phyloP scores from a whole-genome alignment of 1,140 invertebrate genomes.

The Cepaea nemoralis region DNA sequence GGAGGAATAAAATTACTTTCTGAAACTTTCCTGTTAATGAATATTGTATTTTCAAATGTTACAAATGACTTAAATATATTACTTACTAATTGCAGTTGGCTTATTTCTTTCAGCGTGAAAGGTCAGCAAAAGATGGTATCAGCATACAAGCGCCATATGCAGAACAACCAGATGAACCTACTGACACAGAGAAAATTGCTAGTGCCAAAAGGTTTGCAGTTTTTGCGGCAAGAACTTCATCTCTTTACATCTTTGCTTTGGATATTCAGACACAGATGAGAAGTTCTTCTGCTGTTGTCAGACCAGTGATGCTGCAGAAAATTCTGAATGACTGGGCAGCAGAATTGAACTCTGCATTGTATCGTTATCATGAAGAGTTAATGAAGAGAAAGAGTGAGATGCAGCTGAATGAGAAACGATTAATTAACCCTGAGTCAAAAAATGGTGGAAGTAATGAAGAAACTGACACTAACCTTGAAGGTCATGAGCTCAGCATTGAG shows the following conservation, averaged over 20 bases:
- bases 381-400: background rate
- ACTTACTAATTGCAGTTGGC: background rate
- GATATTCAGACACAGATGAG: conserved; percentile 19
- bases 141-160: background rate
- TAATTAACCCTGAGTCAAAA: background rate
- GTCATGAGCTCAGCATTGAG: background rate
- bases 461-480: background rate
- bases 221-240: background rate
- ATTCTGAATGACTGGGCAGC: conserved; percentile 19
- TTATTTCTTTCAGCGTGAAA: background rate
- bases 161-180: background rate
- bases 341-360: conserved; percentile 14
- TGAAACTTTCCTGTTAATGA: too few species aligned
- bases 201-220: background rate
- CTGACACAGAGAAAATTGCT: background rate
- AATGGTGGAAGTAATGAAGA: background rate
- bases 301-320: background rate
- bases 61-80: too few species aligned
- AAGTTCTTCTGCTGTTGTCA: background rate
- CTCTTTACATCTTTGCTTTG: conserved; percentile 9
- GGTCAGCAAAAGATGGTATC: background rate
- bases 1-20: too few species aligned
- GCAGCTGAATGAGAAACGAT: background rate
- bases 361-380: conserved; percentile 1
- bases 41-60: too few species aligned